phyloP scores from a whole-genome alignment of 2,113 vertebrate species.

The Cheilinus undulatus region DNA sequence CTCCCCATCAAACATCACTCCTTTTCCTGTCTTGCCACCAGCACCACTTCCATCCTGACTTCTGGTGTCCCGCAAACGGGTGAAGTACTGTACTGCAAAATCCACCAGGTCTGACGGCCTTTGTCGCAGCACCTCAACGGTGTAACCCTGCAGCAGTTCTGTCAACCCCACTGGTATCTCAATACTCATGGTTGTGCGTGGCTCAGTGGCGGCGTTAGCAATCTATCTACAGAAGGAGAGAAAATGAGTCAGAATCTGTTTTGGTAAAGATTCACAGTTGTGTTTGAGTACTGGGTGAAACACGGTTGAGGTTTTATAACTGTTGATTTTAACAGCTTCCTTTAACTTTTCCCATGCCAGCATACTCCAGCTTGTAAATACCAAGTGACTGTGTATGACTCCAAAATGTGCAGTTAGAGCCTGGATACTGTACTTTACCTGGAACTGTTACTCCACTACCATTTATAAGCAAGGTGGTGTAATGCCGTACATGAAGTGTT shows the following conservation, averaged over 20 bases:
- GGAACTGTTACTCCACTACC: not conserved
- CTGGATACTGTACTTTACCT: not conserved
- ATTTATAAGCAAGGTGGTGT: slow-evolving; percentile 8
- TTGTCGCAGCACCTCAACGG: slow-evolving; percentile 95
- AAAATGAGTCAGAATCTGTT: slow-evolving; percentile 17
- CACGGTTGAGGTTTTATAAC: not conserved
- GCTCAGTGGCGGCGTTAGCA: slow-evolving; percentile 49
- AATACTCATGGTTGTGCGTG: slow-evolving; percentile 90
- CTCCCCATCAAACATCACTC: slow-evolving; percentile 87
- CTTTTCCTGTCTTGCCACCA: slow-evolving; percentile 77
- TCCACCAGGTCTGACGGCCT: slow-evolving; percentile 93
- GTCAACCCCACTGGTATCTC: slow-evolving; percentile 96
- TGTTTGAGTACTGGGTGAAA: slow-evolving; percentile 25
- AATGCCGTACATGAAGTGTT: slow-evolving; percentile 16
- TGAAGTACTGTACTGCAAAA: slow-evolving; percentile 97
- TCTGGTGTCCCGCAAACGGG: slow-evolving; percentile 88
- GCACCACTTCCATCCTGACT: slow-evolving; percentile 82
- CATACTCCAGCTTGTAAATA: slow-evolving; percentile 3
- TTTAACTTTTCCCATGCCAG: slow-evolving; percentile 20
- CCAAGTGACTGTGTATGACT: slow-evolving; percentile 11
- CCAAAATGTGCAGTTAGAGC: not conserved
- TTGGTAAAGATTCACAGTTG: slow-evolving; percentile 41
- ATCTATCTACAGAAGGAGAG: slow-evolving; percentile 44
- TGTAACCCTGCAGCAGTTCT: slow-evolving; percentile 97
- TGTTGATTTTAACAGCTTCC: slow-evolving; percentile 26